phyloP scores from a whole-genome alignment of 1,140 invertebrate genomes.

The Medauroidea extradentata region DNA sequence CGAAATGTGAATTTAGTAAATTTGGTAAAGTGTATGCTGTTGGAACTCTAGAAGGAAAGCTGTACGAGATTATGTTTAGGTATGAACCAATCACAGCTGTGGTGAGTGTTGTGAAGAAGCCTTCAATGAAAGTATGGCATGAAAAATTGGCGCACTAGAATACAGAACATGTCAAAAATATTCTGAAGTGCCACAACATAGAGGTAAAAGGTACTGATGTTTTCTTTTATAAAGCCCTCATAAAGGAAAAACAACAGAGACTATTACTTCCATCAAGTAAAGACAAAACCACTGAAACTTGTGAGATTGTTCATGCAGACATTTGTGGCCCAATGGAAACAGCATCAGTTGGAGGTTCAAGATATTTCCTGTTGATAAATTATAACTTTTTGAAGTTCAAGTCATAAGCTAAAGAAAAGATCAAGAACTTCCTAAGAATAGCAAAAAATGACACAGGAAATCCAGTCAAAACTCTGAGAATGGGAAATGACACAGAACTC shows the following conservation, averaged over 20 bases:
- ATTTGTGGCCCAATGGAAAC: constrained; percentile 43
- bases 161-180: constrained; percentile 33
- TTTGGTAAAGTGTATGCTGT: too few species aligned
- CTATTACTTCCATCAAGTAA: constrained; percentile 29
- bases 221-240: constrained; percentile 37
- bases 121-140: too few species aligned
- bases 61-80: too few species aligned
- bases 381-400: constrained; percentile 45
- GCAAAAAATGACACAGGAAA: constrained; percentile 34
- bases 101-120: too few species aligned
- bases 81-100: too few species aligned
- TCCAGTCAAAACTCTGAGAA: constrained; percentile 36
- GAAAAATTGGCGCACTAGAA: constrained; percentile 40
- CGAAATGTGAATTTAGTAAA: too few species aligned
- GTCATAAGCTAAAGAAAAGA: constrained; percentile 31
- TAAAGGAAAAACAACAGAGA: constrained; percentile 38
- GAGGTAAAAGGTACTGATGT: constrained; percentile 16
- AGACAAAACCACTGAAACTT: constrained; percentile 19
- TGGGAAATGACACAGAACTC: constrained; percentile 46
- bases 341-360: constrained; percentile 30
- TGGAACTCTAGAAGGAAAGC: too few species aligned
- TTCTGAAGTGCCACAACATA: constrained; percentile 31
- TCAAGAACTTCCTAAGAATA: constrained; percentile 38
- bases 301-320: constrained; percentile 44
- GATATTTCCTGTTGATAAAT: constrained; percentile 40